Base-by-base conservation (phyloP, 53 echinoderm and acorn worm species). In the Holothuria scabra region DNA sequence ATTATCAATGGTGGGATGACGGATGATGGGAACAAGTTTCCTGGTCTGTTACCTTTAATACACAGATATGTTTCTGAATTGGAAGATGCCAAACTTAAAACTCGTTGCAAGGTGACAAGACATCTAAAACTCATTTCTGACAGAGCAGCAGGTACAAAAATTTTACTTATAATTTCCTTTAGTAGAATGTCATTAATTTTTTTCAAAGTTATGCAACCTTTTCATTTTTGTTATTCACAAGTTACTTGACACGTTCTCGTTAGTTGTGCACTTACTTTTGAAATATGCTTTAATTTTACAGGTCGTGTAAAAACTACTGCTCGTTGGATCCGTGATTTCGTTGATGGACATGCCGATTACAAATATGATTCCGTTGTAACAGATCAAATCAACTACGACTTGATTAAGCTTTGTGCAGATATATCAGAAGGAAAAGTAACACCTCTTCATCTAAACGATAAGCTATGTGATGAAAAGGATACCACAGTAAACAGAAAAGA, bases 301-400 rank as follows among this genome's bases (percentile, higher is more conserved):
- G 95, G 93, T 26, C 90, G 91, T 66, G 65, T 95, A 34, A 81
- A 85, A 82, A 95, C 95, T 4, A 67, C 86, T 11, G 93, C 91
- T 0, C 57, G 86, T 4, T 93, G 93, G 95, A 93, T 95, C 20
- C 85, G 95, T 13, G 86, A 93, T 30, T 95, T 93, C 65, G 80
- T 95, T 26, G 31, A 60, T 14, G 58, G 49, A 14, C 95, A 93
- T 76, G 88, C 93, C 24, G 93, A 91, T 57, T 93, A 95, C 93
- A 85, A 95, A 38, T 84, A 91, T 3, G 95, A 95, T 86, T 95
- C 93, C 0, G 95, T 93, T 52, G 91, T 95, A 81, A 74, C 93
- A 8, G 93, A 93, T 4, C 20, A 33, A 11, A 91, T 95, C 69
- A 91, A 88, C 74, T 93, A 93, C 76, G 93, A 95, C 85, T 91